Percentiles rank a stretch among this genome's conserved stretches.
These are phyloP conservation scores for Microplitis demolitor DNA, from an alignment of 1,140 invertebrate genomes.

Conservation along the genomic window DNA sequence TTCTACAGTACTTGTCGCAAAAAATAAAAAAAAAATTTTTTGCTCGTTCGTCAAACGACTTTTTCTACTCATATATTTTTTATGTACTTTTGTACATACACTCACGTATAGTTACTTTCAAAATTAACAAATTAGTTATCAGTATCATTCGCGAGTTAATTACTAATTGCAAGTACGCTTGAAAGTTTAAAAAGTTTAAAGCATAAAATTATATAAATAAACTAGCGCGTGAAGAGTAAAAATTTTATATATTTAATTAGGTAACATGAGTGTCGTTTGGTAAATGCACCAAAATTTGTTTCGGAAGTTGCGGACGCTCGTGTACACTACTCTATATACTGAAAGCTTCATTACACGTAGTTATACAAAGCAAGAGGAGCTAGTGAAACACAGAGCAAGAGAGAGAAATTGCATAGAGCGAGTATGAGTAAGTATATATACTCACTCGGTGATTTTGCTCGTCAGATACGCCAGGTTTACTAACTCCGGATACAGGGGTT, in stretches of 20 bases:
- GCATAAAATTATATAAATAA: not conserved
- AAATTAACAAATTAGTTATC: not conserved
- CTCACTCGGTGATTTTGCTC: not conserved
- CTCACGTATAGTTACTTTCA: not conserved
- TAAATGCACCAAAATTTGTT: slow-evolving; percentile 20
- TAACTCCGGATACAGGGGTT: slow-evolving; percentile 9
- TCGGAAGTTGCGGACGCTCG: slow-evolving; percentile 11
- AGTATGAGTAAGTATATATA: not conserved
- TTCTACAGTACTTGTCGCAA: not conserved
- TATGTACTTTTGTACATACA: no score
- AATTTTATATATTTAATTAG: slow-evolving; percentile 21
- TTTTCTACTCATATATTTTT: not conserved
- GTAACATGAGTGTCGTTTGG: slow-evolving; percentile 10
- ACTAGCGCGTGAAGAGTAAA: not conserved
- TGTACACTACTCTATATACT: slow-evolving; percentile 1
- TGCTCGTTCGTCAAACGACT: not conserved
- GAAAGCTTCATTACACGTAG: slow-evolving; percentile 16
- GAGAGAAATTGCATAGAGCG: no score
- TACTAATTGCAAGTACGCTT: not conserved
- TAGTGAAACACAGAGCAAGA: no score
- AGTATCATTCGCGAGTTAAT: not conserved
- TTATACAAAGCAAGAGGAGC: not conserved
- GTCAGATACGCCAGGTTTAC: slow-evolving; percentile 7
- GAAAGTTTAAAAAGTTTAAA: not conserved
- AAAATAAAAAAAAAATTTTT: not conserved